phyloP scores from a whole-genome alignment of 2,113 vertebrate genomes.

The Pagrus major region DNA sequence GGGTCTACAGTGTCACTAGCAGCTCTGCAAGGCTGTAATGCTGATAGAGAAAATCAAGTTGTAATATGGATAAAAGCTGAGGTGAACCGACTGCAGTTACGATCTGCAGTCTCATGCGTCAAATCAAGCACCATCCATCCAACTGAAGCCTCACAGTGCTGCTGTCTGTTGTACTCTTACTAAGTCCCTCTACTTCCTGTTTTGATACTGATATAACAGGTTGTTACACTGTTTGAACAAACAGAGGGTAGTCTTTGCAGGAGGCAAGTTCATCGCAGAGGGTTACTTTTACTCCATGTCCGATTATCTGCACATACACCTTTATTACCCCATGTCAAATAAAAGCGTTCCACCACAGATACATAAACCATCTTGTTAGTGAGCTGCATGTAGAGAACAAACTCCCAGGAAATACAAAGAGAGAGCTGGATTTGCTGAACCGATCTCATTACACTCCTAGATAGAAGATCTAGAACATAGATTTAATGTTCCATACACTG shows the following conservation, averaged over 20 bases:
- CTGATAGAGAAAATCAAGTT: too few species aligned
- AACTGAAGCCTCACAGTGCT: background rate
- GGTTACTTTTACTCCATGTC: background rate
- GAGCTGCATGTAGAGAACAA: background rate
- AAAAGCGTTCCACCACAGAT: background rate
- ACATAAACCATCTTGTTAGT: background rate
- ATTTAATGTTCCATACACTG: background rate
- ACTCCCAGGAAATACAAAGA: background rate
- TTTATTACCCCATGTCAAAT: background rate
- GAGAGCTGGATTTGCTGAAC: background rate
- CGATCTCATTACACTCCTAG: background rate
- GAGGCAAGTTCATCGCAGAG: slow-evolving; percentile 25
- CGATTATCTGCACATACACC: background rate
- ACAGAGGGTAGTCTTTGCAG: background rate
- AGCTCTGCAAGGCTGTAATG: too few species aligned
- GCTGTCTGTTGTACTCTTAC: background rate
- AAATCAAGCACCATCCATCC: background rate
- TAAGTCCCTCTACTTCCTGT: background rate
- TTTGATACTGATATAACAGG: background rate
- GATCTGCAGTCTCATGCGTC: too few species aligned
- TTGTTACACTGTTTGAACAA: background rate
- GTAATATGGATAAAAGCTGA: too few species aligned
- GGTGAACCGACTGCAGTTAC: too few species aligned
- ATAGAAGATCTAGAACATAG: too few species aligned
- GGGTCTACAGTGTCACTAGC: too few species aligned